Evolutionary conservation across 23 tunicate genomes (phyloP), one percentile per base, ranked within the genome.

Genomic region (Trididemnum clinides): DNA sequence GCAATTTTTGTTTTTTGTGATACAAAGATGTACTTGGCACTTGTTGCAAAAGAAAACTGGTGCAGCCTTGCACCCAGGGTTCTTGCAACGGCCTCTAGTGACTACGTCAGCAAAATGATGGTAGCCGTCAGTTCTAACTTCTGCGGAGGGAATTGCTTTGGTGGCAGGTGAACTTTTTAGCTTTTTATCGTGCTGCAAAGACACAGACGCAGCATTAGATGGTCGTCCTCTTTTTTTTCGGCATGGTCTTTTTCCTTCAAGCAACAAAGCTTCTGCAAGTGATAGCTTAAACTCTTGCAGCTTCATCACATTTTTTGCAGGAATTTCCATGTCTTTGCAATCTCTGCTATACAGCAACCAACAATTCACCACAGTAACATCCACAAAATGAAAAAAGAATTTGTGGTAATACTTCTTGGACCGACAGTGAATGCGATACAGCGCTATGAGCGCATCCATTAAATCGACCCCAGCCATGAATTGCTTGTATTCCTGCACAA

Each of bases 11-110:
- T 66, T 37, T 31, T 66, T 28, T 6, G 10, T 28, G 37, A 31
- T 66, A 37, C 75, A 66, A 36, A 66, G 31, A 31, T 66, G 75
- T 37, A 66, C 75, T 28, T 66, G 30, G 75, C 75, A 31, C n/a
- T 66, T 66, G 7, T 31, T 30, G 37, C 75, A 66, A 66, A 66
- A 66, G 22, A 29, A 66, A 6, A 66, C 75, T 29, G 75, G 37
- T 30, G 75, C 75, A 10, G 75, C 75, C n/a, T 31, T 66, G 75
- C 75, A 66, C 4, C 75, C 75, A 30, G 75, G 75, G 4, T 66
- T 66, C 31, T 66, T 66, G 37, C 36, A 66, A n/a, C 37, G 75
- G 7, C 37, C 37, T 5, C 75, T 30, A 3, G 75, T 4, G 5
- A 66, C 75, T 4, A 66, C 75, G 5, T 15, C 31, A 6, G 75